phyloP scores from a whole-genome alignment of 2,797 vertebrate genomes.

The Benthosema pterotum region DNA sequence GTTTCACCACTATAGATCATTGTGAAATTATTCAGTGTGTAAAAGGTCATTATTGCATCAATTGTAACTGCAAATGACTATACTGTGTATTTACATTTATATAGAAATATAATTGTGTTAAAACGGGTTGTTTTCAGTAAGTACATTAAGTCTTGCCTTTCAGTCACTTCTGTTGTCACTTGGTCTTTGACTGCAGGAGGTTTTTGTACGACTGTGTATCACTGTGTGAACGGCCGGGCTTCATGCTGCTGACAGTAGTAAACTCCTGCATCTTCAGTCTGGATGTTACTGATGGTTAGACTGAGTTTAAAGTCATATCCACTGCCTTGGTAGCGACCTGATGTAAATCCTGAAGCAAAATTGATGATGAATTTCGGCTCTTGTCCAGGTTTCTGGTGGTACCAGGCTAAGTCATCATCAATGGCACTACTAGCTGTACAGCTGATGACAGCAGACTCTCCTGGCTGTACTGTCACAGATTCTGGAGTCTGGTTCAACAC shows the following conservation, averaged over 20 bases:
- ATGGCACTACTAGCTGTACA: slow-evolving; percentile 3
- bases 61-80: too few relatives aligned
- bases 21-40: neutral
- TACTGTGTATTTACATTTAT: too few relatives aligned
- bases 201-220: slow-evolving; percentile 2
- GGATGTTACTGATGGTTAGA: slow-evolving; percentile 13
- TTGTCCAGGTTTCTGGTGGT: slow-evolving; percentile 35
- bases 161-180: neutral
- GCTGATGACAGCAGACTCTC: slow-evolving; percentile 27
- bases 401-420: slow-evolving; percentile 7
- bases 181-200: neutral
- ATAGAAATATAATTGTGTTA: too few relatives aligned
- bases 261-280: slow-evolving; percentile 20
- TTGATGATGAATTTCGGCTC: slow-evolving; percentile 24
- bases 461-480: slow-evolving; percentile 10
- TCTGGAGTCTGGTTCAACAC: slow-evolving; percentile 24
- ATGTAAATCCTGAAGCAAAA: neutral
- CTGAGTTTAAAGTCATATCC: neutral
- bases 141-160: neutral
- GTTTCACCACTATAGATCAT: neutral
- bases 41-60: too few relatives aligned
- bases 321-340: slow-evolving; percentile 21
- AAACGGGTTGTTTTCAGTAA: too few relatives aligned
- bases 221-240: neutral
- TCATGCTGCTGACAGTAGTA: slow-evolving; percentile 2